Conservation (phyloP, 2,888 invertebrate genomes). For the Cyclophora punctaria region DNA sequence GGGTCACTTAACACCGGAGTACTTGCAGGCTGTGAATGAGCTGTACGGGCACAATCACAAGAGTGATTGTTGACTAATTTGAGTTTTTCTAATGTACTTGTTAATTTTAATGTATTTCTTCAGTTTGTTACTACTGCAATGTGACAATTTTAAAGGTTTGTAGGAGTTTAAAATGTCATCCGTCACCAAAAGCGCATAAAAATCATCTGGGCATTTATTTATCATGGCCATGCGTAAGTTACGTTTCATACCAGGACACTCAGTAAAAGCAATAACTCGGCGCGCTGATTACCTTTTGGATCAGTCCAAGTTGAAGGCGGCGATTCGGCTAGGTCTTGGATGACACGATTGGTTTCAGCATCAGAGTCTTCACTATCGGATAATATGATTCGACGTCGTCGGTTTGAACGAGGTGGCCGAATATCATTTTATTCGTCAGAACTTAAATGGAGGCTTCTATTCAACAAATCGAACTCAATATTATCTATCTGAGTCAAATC, state of each 20-base stretch:
- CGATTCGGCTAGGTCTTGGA: slow-evolving; percentile 8
- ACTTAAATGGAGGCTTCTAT: slow-evolving; percentile 14
- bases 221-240: slow-evolving; percentile 14
- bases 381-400: slow-evolving; percentile 7
- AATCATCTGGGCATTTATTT: slow-evolving; percentile 11
- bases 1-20: no score
- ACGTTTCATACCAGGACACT: slow-evolving; percentile 17
- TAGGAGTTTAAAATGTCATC: no score
- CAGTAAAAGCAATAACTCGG: slow-evolving; percentile 23
- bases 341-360: slow-evolving; percentile 9
- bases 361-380: slow-evolving; percentile 13
- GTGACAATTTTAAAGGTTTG: no score
- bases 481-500: slow-evolving; percentile 5
- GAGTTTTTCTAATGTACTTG: no score
- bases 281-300: slow-evolving; percentile 3
- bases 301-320: slow-evolving; percentile 1
- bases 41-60: no score
- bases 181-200: slow-evolving; percentile 12
- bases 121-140: no score
- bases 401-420: slow-evolving; percentile 3
- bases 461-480: slow-evolving; percentile 19
- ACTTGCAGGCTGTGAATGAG: no score
- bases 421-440: slow-evolving; percentile 15
- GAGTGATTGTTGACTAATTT: no score
- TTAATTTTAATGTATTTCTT: no score